Percentiles rank a stretch among this genome's conserved stretches.
These are phyloP conservation scores for Torymus texanus DNA, from an alignment of 2,888 invertebrate genomes.

Conservation along the genomic window DNA sequence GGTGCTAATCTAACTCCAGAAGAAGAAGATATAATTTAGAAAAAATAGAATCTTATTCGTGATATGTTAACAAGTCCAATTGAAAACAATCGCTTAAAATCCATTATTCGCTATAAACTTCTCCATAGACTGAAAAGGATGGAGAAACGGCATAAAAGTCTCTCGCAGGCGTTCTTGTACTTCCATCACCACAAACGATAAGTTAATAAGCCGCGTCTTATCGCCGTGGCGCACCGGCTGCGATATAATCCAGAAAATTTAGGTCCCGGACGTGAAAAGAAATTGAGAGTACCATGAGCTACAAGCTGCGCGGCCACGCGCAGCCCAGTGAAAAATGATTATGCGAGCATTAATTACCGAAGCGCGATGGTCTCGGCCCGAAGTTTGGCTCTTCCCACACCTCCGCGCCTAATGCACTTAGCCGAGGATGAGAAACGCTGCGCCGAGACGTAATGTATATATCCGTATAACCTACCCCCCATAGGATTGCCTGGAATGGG, in stretches of 20 bases:
- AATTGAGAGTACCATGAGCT: neutral
- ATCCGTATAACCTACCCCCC: slow-evolving; percentile 14
- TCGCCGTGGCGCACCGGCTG: neutral
- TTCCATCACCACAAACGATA: neutral
- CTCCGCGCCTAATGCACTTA: neutral
- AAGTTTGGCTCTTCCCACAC: neutral
- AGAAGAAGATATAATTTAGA: no score
- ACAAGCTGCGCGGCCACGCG: neutral
- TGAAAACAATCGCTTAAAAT: neutral
- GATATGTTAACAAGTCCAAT: neutral
- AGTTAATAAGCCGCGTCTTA: slow-evolving; percentile 18
- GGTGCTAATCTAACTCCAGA: no score
- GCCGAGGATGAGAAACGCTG: slow-evolving; percentile 14
- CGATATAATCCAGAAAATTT: slow-evolving; percentile 12
- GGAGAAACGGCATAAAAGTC: neutral
- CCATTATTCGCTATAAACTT: neutral
- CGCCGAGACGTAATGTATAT: slow-evolving; percentile 2
- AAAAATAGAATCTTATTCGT: no score
- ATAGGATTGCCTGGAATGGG: slow-evolving; percentile 47
- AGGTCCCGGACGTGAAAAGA: slow-evolving; percentile 6
- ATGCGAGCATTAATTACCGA: slow-evolving; percentile 27
- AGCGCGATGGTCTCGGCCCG: neutral
- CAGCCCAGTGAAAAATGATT: slow-evolving; percentile 30
- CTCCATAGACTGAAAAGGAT: neutral
- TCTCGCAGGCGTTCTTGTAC: neutral